Percentiles rank a stretch among this genome's conserved stretches.
Conservation (phyloP, 2,113 vertebrate species). For the Herpetotheres cachinnans region DNA sequence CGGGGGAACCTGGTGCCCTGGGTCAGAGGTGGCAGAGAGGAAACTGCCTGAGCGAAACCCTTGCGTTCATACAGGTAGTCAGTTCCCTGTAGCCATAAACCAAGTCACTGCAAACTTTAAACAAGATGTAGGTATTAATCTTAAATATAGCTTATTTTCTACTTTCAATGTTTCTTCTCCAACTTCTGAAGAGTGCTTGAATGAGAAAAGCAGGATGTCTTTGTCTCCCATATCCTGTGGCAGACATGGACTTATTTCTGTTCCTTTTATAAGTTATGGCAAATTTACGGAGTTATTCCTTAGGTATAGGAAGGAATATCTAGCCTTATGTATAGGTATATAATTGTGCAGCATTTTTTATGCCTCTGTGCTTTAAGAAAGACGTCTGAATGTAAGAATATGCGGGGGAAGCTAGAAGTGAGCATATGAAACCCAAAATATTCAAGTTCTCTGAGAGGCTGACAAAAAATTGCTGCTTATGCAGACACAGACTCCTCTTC, state of each 20-base stretch:
- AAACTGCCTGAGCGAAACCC: not conserved
- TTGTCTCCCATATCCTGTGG: not conserved
- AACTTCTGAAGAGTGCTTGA: not conserved
- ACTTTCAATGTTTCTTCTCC: not conserved
- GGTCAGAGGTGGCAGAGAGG: not conserved
- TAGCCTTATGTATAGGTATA: not conserved
- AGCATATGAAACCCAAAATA: not conserved
- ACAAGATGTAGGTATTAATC: not conserved
- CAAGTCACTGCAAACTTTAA: not conserved
- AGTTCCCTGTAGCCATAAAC: not conserved
- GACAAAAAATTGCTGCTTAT: not conserved
- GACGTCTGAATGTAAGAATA: not conserved
- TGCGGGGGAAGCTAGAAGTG: not conserved
- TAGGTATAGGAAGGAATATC: not conserved
- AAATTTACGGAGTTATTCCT: not conserved
- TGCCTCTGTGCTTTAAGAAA: not conserved
- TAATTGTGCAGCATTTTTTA: not conserved
- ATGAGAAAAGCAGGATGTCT: not conserved
- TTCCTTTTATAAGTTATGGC: not conserved
- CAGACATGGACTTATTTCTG: not conserved
- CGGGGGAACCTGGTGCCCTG: not conserved
- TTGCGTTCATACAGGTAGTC: not conserved
- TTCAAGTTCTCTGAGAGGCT: not conserved
- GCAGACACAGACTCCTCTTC: not conserved
- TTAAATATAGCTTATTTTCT: not conserved